Evolutionary conservation across 2,888 invertebrate species (phyloP).

Genomic region (Punctoribates punctum): DNA sequence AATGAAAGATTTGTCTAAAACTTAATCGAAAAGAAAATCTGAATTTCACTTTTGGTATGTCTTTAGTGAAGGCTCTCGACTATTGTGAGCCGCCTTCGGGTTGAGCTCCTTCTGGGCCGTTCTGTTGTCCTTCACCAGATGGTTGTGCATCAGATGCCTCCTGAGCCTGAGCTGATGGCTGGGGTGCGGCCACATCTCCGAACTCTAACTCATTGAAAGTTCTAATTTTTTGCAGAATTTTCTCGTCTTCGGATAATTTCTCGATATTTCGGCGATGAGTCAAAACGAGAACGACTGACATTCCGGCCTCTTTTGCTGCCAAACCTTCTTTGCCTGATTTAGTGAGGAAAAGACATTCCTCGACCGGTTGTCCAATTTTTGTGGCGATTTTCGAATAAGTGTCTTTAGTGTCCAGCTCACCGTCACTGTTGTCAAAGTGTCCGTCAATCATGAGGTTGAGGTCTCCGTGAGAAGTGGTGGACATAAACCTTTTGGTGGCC

Average conservation of each 20-base stretch:
- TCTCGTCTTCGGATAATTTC: slow-evolving; percentile 34
- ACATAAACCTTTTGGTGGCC: slow-evolving; percentile 33
- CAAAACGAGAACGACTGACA: slow-evolving; percentile 26
- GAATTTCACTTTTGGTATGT: too few species aligned
- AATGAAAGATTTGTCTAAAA: too few species aligned
- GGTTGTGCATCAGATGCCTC: too few species aligned
- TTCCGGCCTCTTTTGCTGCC: slow-evolving; percentile 33
- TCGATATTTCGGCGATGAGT: slow-evolving; percentile 37
- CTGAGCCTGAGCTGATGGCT: not conserved
- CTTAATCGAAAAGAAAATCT: too few species aligned
- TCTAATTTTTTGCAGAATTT: slow-evolving; percentile 17
- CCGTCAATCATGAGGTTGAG: slow-evolving; percentile 41
- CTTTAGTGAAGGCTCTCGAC: not conserved
- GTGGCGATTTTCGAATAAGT: not conserved
- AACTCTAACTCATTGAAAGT: slow-evolving; percentile 41
- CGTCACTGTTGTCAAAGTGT: slow-evolving; percentile 34
- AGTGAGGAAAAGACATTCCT: slow-evolving; percentile 33
- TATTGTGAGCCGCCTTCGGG: too few species aligned
- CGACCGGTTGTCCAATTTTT: not conserved
- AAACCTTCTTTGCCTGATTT: slow-evolving; percentile 29
- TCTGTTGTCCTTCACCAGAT: too few species aligned
- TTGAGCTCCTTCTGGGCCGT: too few species aligned
- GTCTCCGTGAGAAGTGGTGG: slow-evolving; percentile 41
- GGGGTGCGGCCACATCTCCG: not conserved
- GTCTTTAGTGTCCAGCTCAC: not conserved